Evolutionary conservation across 2,113 vertebrate genomes (phyloP), one percentile per base, ranked within the genome.

Genomic region (Lathamus discolor): DNA sequence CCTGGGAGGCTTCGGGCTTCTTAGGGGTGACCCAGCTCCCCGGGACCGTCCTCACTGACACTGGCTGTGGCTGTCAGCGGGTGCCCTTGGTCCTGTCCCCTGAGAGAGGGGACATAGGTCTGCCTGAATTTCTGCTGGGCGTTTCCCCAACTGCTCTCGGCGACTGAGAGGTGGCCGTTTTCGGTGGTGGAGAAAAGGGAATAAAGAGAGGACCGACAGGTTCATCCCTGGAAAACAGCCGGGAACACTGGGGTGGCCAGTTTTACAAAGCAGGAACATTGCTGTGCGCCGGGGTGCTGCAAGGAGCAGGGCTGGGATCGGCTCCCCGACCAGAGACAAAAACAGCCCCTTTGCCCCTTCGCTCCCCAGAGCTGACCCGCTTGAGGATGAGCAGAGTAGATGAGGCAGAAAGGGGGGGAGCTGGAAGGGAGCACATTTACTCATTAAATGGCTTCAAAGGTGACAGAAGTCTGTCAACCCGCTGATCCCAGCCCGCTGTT

Each of bases 341-440:
- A 93, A 33, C 43, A 41, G 23, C 68, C 83, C 67, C 88, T 80
- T 74, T 74, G 61, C 76, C 76, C 92, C 76, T 28, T 78, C 55
- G 61, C 33, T 75, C 35, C 78, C 76, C 41, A 20, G 6, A 46
- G 48, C 78, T 24, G 35, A 28, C 76, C 75, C 29, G 33, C 61
- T 74, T 95, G 96, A 96, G 94, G 72, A 67, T 96, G 88, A 95
- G 46, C 81, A 82, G 77, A 95, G 37, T 95, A 96, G 95, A 96
- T 92, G 95, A 88, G 85, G 94, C 94, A 96, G 94, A 95, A 96
- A 93, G 57, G 39, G 64, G 44, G 76, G 54, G 37, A 37, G 69
- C 1, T 82, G 72, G 84, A 64, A 86, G 20, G 44, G 63, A 88
- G 49, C 35, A 31, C 59, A 77, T 78, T 83, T 87, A 75, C 86